Conservation (phyloP, 2,888 invertebrate genomes). For the Noctuana brunneofusca region DNA sequence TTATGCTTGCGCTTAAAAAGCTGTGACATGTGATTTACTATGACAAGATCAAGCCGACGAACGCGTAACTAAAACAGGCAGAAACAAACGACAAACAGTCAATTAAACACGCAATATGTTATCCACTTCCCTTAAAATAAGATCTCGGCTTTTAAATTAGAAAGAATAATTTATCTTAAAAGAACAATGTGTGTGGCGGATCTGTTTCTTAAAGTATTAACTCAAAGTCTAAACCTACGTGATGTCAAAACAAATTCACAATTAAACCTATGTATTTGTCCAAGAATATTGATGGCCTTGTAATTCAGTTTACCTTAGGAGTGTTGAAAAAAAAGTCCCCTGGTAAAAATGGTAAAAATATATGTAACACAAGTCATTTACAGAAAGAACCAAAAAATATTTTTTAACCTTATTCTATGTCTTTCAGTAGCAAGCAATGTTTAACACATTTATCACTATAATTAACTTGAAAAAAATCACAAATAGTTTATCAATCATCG, state of each 20-base stretch:
- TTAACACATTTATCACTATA: slow-evolving; percentile 18
- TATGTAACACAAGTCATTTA: too few species aligned
- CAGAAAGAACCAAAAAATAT: slow-evolving; percentile 6
- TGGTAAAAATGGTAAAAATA: too few species aligned
- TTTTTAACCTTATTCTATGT: not conserved
- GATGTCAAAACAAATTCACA: too few species aligned
- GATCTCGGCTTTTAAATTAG: slow-evolving; percentile 22
- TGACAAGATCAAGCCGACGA: slow-evolving; percentile 60
- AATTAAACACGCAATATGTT: slow-evolving; percentile 62
- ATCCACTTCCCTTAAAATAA: slow-evolving; percentile 41
- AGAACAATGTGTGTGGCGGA: not conserved
- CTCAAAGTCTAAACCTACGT: too few species aligned
- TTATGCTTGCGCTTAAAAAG: slow-evolving; percentile 59
- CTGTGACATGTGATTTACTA: slow-evolving; percentile 59
- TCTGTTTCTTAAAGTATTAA: not conserved
- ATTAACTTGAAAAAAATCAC: slow-evolving; percentile 43
- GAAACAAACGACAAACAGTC: slow-evolving; percentile 65
- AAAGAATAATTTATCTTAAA: not conserved
- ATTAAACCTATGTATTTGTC: too few species aligned
- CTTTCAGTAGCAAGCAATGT: slow-evolving; percentile 11
- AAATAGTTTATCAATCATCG: slow-evolving; percentile 66
- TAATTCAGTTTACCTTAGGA: too few species aligned
- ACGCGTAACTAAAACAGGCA: slow-evolving; percentile 45
- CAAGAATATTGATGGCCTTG: too few species aligned
- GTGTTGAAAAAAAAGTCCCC: too few species aligned